Evolutionary conservation across 2,888 invertebrate genomes (phyloP).

Genomic region (Harpagoxenus sublaevis): DNA sequence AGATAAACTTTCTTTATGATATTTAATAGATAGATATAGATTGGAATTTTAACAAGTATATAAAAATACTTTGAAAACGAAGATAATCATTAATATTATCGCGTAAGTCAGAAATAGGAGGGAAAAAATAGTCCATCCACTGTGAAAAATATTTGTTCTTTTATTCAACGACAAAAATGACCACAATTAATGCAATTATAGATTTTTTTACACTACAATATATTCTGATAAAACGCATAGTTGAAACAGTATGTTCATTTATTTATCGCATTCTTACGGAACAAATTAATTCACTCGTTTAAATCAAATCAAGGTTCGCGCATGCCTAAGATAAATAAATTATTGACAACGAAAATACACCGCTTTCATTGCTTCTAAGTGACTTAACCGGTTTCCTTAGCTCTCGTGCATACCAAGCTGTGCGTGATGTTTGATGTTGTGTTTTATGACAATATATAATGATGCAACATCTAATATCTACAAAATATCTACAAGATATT

Average conservation of each 20-base stretch:
- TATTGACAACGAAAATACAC: constrained; percentile 13
- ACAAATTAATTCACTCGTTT: constrained; percentile 24
- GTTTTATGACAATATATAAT: constrained; percentile 7
- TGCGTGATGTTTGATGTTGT: neutral
- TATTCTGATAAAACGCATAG: neutral
- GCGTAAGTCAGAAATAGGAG: neutral
- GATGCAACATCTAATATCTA: neutral
- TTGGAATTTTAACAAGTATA: neutral
- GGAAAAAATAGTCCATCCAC: neutral
- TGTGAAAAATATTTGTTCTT: neutral
- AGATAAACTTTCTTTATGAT: neutral
- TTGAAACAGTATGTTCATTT: neutral
- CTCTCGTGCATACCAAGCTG: neutral
- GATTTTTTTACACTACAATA: neutral
- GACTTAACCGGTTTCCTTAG: constrained; percentile 32
- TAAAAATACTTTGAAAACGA: neutral
- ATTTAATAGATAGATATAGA: neutral
- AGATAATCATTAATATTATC: neutral
- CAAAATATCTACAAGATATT: neutral
- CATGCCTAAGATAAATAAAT: constrained; percentile 15
- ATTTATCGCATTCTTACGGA: neutral
- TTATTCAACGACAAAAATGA: neutral
- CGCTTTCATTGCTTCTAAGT: neutral
- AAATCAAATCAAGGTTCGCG: constrained; percentile 11
- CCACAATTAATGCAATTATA: neutral